Base-by-base conservation (phyloP, 2,797 vertebrate species). In the Sebastes dallii region DNA sequence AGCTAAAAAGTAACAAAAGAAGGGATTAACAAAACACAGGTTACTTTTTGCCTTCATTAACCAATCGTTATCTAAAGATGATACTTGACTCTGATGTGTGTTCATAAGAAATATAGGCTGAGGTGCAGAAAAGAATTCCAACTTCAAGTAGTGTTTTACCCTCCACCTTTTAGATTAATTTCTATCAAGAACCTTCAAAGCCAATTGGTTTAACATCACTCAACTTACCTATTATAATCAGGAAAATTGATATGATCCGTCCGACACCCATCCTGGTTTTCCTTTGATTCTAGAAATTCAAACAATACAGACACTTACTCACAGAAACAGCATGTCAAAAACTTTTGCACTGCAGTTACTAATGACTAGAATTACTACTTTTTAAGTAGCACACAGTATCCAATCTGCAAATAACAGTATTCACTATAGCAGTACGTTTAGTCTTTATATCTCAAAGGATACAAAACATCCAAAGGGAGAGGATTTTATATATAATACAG, bases 81-180 rank as follows among this genome's bases (percentile, higher is more conserved):
- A 56, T 25, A 22, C 11, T 56, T 6, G 11, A 5, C 54, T 55
- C 0, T 1, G 11, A 36, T 55, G 10, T 6, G 4, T 56, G 0
- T 25, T 5, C 0, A 14, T 14, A 13, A 56, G 0, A 56, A 25
- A 56, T 24, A 25, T 0, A 3, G 2, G 52, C 0, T 55, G 20
- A n/a, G 0, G 20, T n/a, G 50, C 2, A 24, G 24, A 24, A 24
- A 24, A 24, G 24, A 24, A 24, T 2, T 2, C 2, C 24, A 46
- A 16, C 42, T 46, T 46, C 16, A 7, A 0, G 14, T 46, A 0
- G 39, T 46, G 14, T 46, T 16, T 14, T 46, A 0, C 2, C 39
- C 5, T 16, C 0, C 5, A 46, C 13, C 5, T 16, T 46, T 16
- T 46, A 0, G 0, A 13, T 12, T 16, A 14, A 0, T 46, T 46